A percentile compares a stretch with the other conserved stretches of the same genome.
These are phyloP conservation scores for Gambusia yucatana DNA, from an alignment of 2,797 vertebrate genomes.

Conservation along the genomic window DNA sequence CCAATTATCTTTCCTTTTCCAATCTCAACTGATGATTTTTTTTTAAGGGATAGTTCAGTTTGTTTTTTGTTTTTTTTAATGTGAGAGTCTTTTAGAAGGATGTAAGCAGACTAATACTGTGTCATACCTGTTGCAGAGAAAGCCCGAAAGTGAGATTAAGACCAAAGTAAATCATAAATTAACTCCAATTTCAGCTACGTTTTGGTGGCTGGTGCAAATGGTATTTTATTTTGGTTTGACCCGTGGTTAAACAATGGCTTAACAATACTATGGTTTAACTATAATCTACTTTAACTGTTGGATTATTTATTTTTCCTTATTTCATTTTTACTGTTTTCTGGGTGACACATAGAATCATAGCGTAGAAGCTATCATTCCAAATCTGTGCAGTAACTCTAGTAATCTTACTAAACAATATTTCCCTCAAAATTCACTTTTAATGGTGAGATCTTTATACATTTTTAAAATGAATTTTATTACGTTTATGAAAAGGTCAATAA, in stretches of 20 bases:
- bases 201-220: neutral
- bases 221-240: no score
- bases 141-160: neutral
- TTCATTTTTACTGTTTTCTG: neutral
- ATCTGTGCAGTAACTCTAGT: neutral
- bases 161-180: neutral
- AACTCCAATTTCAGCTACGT: neutral
- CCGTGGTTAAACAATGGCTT: no score
- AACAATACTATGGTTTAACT: no score
- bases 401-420: neutral
- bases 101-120: neutral
- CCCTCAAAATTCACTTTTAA: neutral
- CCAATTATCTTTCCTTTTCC: constrained; percentile 41
- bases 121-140: neutral
- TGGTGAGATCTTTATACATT: neutral
- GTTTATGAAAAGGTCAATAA: no score
- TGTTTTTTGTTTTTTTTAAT: neutral
- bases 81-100: neutral
- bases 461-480: neutral
- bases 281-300: no score
- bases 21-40: constrained; percentile 54
- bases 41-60: constrained; percentile 22
- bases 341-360: neutral
- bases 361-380: neutral
- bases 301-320: neutral